Evolutionary conservation across 37 sponge, comb jelly and placozoan species (phyloP), one percentile per base, ranked within the genome.

Genomic region (Lycopodina hypogea): DNA sequence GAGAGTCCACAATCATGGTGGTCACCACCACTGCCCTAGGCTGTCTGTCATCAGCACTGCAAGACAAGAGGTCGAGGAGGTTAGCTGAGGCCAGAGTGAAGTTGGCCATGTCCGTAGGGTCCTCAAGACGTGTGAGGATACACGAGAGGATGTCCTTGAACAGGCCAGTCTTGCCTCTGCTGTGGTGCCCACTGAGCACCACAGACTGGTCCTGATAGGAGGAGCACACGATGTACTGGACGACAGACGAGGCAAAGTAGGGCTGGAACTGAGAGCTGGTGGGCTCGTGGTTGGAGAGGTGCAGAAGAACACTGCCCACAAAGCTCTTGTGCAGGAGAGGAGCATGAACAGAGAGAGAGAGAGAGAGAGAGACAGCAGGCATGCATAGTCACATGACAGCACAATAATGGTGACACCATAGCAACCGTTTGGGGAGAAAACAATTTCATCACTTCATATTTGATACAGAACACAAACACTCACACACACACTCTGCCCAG

Each of bases 181-280:
- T 73, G 9, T 59, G 34, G 34, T 39, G 2, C 28, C 81, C 81
- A 61, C 45, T 70, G 36, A 81, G 45, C 18, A 81, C 23, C 17
- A 81, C 40, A 30, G 52, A 18, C 35, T 81, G 81, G 50, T 81
- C 81, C n/a, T 81, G 72, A 26, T 9, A 8, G 3, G 36, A 37
- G 33, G 26, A 42, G n/a, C n/a, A n/a, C 12, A 32, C 51, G 17
- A 48, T 1, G 1, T 17, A 24, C 2, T 35, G 42, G 34, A 63
- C 1, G n/a, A 78, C 67, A 24, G 26, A 36, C 8, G 53, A 41
- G n/a, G 78, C 66, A 24, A 78, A 40, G n/a, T 37, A 21, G 32
- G 35, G 65, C 51, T 50, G 60, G 42, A 37, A 30, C 29, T 34
- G 40, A 41, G 41, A 30, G 17, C 18, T 30, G 26, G 67, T 28